phyloP scores from a whole-genome alignment of 1,140 invertebrate species.

The Trichoplusia ni region DNA sequence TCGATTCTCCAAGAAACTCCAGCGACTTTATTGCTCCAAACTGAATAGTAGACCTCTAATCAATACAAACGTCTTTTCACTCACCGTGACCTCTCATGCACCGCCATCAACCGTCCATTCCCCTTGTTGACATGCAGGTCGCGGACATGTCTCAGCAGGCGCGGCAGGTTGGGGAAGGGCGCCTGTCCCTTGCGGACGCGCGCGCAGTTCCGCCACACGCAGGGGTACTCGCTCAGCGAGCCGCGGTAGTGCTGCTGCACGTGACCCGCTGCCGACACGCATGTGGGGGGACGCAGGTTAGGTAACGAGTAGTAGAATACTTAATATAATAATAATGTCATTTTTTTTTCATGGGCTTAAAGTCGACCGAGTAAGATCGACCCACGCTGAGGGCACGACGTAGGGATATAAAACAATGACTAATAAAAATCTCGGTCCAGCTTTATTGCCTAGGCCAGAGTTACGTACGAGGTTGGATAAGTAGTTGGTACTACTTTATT shows the following conservation, averaged over 20 bases:
- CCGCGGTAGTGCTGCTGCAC: constrained; percentile 83
- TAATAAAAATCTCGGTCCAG: no score
- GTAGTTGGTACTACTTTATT: no score
- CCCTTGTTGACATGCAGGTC: constrained; percentile 96
- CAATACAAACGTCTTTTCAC: no score
- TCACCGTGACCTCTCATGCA: constrained; percentile 88
- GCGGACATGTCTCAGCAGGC: constrained; percentile 94
- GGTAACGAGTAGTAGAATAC: background rate
- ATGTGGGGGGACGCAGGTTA: constrained; percentile 41
- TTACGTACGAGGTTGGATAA: no score
- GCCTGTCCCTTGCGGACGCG: constrained; percentile 90
- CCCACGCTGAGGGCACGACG: no score
- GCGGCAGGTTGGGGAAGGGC: constrained; percentile 93
- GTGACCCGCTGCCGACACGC: constrained; percentile 76
- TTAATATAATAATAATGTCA: background rate
- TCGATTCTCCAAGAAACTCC: no score
- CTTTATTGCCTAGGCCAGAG: no score
- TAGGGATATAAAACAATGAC: no score
- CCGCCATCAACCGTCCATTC: constrained; percentile 87
- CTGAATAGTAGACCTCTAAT: no score
- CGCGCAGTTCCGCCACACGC: constrained; percentile 93
- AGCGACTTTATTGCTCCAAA: no score
- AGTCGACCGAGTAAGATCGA: no score
- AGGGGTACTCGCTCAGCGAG: constrained; percentile 85
- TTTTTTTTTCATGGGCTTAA: no score